Conservation (phyloP, 2,113 vertebrate genomes). For the Menidia beryllina region DNA sequence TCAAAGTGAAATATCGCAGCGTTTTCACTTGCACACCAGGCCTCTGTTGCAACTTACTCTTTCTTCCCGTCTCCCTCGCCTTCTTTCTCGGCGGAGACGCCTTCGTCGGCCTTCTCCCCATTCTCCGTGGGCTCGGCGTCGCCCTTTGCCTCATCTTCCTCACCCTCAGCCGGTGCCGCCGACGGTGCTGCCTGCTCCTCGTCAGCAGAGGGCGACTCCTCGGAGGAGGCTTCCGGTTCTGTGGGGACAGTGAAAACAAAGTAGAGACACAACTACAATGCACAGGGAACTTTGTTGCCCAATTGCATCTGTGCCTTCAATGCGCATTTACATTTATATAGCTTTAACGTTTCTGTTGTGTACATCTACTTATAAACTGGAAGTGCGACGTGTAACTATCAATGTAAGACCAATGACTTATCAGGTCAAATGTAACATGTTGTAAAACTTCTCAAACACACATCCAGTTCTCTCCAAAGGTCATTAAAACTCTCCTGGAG, state of each 20-base stretch:
- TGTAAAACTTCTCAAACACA: background rate
- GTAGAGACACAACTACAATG: background rate
- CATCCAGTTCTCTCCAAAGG: background rate
- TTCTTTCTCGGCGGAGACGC: constrained; percentile 78
- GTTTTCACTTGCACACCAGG: constrained; percentile 33
- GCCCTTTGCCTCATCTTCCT: constrained; percentile 80
- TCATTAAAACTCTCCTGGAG: too few relatives aligned
- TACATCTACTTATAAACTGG: background rate
- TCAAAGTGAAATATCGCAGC: constrained; percentile 82
- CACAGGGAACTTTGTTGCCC: background rate
- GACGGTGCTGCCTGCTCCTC: constrained; percentile 85
- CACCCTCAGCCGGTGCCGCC: constrained; percentile 65
- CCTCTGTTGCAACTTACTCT: constrained; percentile 83
- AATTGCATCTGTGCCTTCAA: too few relatives aligned
- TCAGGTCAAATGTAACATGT: background rate
- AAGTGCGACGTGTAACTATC: background rate
- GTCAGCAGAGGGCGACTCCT: constrained; percentile 87
- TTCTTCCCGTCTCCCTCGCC: constrained; percentile 86
- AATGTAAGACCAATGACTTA: background rate
- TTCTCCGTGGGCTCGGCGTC: constrained; percentile 74
- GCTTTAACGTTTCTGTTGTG: background rate
- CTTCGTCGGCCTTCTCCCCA: constrained; percentile 76
- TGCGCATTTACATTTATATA: background rate
- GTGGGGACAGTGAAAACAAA: constrained; percentile 6
- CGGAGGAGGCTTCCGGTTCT: constrained; percentile 87